Evolutionary conservation across 2,113 vertebrate genomes (phyloP), one percentile per base, ranked within the genome.

Genomic region (Plecotus auritus): DNA sequence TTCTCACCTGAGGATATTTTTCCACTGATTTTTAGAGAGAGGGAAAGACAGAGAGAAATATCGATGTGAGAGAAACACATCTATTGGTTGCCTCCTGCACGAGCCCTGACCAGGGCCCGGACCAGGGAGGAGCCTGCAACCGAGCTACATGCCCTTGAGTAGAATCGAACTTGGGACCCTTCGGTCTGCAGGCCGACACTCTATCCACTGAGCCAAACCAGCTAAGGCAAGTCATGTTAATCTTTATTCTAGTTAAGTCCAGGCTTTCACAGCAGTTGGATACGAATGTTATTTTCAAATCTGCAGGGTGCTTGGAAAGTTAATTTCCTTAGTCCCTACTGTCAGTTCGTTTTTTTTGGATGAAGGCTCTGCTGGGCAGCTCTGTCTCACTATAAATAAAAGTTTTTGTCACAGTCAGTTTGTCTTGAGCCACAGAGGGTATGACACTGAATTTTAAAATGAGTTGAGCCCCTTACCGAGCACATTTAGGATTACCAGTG

Each of bases 301-400:
- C 64, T 35, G 5, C 45, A 56, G 61, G 85, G 87, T 87, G 82
- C 78, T 92, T 69, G 70, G 85, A 74, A 85, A 95, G 83, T 74
- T 91, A 45, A 54, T 93, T 96, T 95, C 95, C 86, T 77, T 92
- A 12, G 70, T 88, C 74, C 51, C 70, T 61, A 35, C 49, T 7
- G 74, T 78, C 51, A 56, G 28, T 90, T 92, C 85, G 93, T 9
- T 93, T 91, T 96, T 96, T 83, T 95, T 97, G 96, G 94, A 95
- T 67, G 85, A 76, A 84, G 59, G 40, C 74, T 94, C 23, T 76
- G 40, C 70, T 94, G 96, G 95, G 81, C 96, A 87, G 91, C 83
- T 85, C 85, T 81, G 69, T 84, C 85, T 95, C 3, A 11, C 94
- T 97, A 97, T 97, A 97, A 97, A 97, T 97, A 97, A 97, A 96